Percentiles rank a stretch among this genome's conserved stretches.
phyloP scores from a whole-genome alignment of 2,888 invertebrate genomes.

The Leistus spinibarbis region DNA sequence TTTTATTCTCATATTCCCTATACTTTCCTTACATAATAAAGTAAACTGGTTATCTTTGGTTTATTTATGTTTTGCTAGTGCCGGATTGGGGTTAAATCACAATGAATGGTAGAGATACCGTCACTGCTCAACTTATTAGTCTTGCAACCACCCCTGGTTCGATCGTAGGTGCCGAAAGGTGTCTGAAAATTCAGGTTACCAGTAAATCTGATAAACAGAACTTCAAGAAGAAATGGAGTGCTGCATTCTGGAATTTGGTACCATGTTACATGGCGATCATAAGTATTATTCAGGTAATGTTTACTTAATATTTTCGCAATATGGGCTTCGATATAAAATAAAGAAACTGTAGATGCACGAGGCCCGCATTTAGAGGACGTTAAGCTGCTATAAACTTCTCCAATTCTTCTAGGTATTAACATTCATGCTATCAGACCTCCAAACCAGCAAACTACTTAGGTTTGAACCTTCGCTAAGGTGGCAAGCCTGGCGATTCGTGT shows the following conservation, averaged over 20 bases:
- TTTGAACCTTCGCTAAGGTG: constrained; percentile 69
- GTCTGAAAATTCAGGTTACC: neutral
- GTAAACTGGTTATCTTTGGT: too few relatives aligned
- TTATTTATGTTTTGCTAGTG: neutral
- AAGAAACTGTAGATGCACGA: neutral
- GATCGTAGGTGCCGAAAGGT: neutral
- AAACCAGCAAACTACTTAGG: constrained; percentile 54
- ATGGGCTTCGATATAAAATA: neutral
- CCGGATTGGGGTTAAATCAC: constrained; percentile 1
- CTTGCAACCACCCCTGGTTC: neutral
- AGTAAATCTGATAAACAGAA: neutral
- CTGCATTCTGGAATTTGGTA: constrained; percentile 44
- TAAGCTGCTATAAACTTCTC: neutral
- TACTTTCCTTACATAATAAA: too few relatives aligned
- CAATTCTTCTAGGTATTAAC: constrained; percentile 48
- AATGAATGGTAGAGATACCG: constrained; percentile 1
- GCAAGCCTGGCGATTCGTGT: constrained; percentile 79
- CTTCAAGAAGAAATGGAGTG: neutral
- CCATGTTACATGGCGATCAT: constrained; percentile 51
- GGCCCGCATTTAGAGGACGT: neutral
- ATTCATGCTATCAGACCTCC: constrained; percentile 44
- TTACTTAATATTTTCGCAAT: neutral
- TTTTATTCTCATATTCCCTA: too few relatives aligned
- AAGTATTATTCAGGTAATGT: constrained; percentile 52
- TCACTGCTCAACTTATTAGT: neutral